Conservation (phyloP, 2,888 invertebrate species). For the Drosophila eohydei region DNA sequence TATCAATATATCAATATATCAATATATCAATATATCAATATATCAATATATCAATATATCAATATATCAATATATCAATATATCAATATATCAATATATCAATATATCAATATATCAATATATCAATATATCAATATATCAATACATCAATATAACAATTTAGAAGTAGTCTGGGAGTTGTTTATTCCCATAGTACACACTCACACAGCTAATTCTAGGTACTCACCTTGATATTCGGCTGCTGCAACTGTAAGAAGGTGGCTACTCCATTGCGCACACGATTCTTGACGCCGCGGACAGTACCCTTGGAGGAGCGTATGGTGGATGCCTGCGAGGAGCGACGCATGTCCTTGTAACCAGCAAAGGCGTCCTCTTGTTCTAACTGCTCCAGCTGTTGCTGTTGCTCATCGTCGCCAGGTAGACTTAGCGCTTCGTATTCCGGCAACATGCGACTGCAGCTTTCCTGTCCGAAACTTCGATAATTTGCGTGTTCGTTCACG, state of each 20-base stretch:
- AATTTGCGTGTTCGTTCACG: constrained; percentile 88
- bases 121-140: too few species aligned
- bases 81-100: not conserved
- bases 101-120: not conserved
- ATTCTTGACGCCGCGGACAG: constrained; percentile 97
- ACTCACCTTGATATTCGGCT: constrained; percentile 91
- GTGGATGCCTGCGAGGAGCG: constrained; percentile 88
- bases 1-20: too few species aligned
- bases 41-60: too few species aligned
- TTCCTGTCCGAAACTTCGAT: constrained; percentile 64
- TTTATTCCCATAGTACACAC: too few species aligned
- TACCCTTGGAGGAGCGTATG: constrained; percentile 96
- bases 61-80: not conserved
- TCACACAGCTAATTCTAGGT: not conserved
- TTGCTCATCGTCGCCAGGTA: constrained; percentile 3
- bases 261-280: constrained; percentile 97
- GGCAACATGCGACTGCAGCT: constrained; percentile 20
- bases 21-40: too few species aligned
- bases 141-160: too few species aligned
- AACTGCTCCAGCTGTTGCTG: constrained; percentile 1
- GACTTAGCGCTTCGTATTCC: constrained; percentile 19
- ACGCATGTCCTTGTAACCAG: constrained; percentile 91
- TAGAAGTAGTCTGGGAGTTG: too few species aligned
- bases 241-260: constrained; percentile 94
- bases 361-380: constrained; percentile 88